A percentile compares a stretch with the other conserved stretches of the same genome.
These are phyloP conservation scores for Melieria crassipennis DNA, from an alignment of 2,888 invertebrate genomes.

Conservation along the genomic window DNA sequence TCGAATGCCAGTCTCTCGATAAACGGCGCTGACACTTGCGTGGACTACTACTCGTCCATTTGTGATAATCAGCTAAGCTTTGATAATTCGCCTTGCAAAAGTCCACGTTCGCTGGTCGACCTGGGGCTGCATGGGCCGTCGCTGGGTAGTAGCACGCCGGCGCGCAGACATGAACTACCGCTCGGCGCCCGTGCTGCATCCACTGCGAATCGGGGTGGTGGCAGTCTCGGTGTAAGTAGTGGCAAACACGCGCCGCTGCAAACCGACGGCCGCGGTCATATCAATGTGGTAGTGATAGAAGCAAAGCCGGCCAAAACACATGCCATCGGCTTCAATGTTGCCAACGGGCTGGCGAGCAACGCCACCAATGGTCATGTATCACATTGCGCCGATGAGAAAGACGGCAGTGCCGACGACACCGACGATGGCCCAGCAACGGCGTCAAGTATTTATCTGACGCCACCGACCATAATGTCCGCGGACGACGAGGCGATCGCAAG, in stretches of 20 bases:
- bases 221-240: conserved; percentile 26
- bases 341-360: conserved; percentile 8
- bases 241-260: not conserved
- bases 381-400: conserved; percentile 17
- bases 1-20: conserved; percentile 41
- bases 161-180: conserved; percentile 9
- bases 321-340: conserved; percentile 56
- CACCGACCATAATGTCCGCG: not conserved
- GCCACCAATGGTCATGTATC: conserved; percentile 33
- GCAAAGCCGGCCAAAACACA: conserved; percentile 55
- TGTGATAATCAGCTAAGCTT: conserved; percentile 61
- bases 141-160: not conserved
- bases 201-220: conserved; percentile 37
- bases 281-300: conserved; percentile 50
- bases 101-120: conserved; percentile 51
- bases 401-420: not conserved
- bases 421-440: conserved; percentile 16
- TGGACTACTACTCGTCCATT: conserved; percentile 58
- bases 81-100: conserved; percentile 58
- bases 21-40: conserved; percentile 43
- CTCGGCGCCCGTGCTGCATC: not conserved
- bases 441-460: conserved; percentile 18
- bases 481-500: not conserved
- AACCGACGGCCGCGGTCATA: conserved; percentile 19
- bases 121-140: conserved; percentile 41